Evolutionary conservation across 2,113 vertebrate species (phyloP), one percentile per base, ranked within the genome.

Genomic region (Notarius quadriscutis): DNA sequence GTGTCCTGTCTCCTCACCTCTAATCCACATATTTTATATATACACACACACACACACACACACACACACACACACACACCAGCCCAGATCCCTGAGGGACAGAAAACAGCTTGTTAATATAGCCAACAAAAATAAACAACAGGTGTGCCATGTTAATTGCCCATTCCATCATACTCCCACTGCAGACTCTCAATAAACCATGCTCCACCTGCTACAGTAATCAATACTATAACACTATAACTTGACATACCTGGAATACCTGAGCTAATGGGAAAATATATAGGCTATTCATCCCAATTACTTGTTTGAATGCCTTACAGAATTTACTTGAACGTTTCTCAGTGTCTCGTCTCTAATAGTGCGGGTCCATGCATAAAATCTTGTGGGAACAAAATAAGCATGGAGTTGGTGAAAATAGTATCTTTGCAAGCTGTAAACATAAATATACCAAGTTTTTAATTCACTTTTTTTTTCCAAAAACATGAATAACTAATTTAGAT

Each of bases 131-230:
- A 78, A 78, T 78, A 78, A 55, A 25, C 51, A 78, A 53, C 50
- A 78, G 75, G 75, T 78, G 75, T 27, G 50, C 74, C 34, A 53
- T 7, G 74, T 12, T 77, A 77, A 77, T 77, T 77, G 22, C 74
- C 74, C 50, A 51, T 25, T 51, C 50, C 48, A 77, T 9, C 48
- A 77, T 51, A 25, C 11, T 77, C 48, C 71, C 34, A 1, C 30
- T n/a, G 71, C 34, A 20, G 60, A 62, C 20, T 62, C 20, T 7
- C 7, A 2, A 20, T 62, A 62, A 62, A 62, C 20, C 20, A 22
- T 2, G 20, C 8, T 2, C 62, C 57, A 5, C 57, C 57, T 18
- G 55, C 55, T 57, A 57, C 14, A 57, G 12, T 57, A 58, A 58
- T 58, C 14, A 63, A 63, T 22, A 63, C 20, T 8, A 63, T 63